These are phyloP conservation scores for Kryptopterus vitreolus DNA, from an alignment of 2,797 vertebrate genomes.

Conservation along the genomic window DNA sequence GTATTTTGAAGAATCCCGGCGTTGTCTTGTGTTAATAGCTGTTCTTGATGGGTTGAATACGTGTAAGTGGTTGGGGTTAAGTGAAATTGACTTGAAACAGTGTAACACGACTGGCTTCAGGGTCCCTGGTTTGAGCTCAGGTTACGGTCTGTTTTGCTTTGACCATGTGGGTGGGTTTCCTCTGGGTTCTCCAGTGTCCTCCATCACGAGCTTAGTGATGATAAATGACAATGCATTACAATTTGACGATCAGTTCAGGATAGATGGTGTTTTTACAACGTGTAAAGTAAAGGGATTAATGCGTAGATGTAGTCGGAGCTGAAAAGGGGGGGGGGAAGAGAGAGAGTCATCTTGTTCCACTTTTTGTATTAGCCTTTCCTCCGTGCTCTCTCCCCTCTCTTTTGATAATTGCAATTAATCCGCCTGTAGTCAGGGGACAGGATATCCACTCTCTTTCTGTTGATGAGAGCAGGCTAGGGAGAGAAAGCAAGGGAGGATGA, in stretches of 20 bases:
- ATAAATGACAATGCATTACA: not conserved
- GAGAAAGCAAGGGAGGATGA: slow-evolving; percentile 60
- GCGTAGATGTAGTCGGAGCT: not conserved
- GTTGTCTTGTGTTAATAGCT: not conserved
- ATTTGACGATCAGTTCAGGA: not conserved
- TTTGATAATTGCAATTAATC: slow-evolving; percentile 47
- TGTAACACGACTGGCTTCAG: not conserved
- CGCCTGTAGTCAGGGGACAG: slow-evolving; percentile 26
- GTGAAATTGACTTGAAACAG: not conserved
- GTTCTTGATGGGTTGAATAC: not conserved
- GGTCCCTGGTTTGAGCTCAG: not conserved
- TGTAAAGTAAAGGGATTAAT: slow-evolving; percentile 5
- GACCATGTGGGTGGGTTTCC: not conserved
- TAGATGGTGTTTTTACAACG: not conserved
- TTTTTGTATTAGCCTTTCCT: slow-evolving; percentile 44
- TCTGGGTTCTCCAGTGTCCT: not conserved
- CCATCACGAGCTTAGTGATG: not conserved
- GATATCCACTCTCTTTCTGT: slow-evolving; percentile 42
- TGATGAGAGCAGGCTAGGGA: slow-evolving; percentile 33
- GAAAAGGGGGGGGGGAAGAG: not conserved
- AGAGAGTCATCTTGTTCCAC: slow-evolving; percentile 49
- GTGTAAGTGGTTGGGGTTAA: not conserved
- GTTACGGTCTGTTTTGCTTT: not conserved
- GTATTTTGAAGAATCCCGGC: not conserved
- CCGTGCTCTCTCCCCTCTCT: slow-evolving; percentile 29